A percentile compares a stretch with the other conserved stretches of the same genome.
phyloP scores from a whole-genome alignment of 2,113 vertebrate species.

The Atractosteus spatula region DNA sequence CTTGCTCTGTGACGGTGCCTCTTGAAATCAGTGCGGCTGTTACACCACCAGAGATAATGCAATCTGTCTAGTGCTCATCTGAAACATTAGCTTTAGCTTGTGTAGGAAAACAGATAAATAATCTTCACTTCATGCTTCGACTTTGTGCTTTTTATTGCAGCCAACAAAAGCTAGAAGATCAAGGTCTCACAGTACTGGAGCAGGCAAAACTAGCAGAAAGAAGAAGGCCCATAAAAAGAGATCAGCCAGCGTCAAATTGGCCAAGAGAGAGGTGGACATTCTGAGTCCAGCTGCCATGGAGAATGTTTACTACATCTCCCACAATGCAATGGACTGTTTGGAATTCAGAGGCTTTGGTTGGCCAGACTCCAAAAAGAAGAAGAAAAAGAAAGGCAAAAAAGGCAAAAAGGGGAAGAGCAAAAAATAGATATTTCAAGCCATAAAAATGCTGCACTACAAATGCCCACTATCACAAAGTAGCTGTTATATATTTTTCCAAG shows the following conservation, averaged over 20 bases:
- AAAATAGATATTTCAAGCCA: slow-evolving; percentile 9
- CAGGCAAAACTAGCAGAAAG: slow-evolving; percentile 46
- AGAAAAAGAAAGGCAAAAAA: slow-evolving; percentile 55
- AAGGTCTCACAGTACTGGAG: slow-evolving; percentile 45
- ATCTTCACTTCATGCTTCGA: too few species aligned
- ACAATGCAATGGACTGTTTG: slow-evolving; percentile 76
- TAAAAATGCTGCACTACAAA: too few species aligned
- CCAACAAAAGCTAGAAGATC: slow-evolving; percentile 57
- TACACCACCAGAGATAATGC: too few species aligned
- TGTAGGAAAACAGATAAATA: too few species aligned
- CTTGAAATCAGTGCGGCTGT: too few species aligned
- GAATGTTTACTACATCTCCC: slow-evolving; percentile 79
- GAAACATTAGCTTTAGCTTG: too few species aligned
- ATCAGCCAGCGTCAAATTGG: slow-evolving; percentile 50
- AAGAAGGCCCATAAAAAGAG: slow-evolving; percentile 27
- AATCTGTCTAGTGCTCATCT: too few species aligned
- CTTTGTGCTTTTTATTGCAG: slow-evolving; percentile 49
- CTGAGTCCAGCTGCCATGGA: slow-evolving; percentile 75
- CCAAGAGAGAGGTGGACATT: slow-evolving; percentile 56
- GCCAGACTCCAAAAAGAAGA: slow-evolving; percentile 63
- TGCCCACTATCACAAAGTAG: too few species aligned
- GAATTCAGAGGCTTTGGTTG: slow-evolving; percentile 70
- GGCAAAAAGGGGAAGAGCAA: slow-evolving; percentile 19
- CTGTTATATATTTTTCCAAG: too few species aligned
- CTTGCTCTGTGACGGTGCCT: too few species aligned